These are phyloP conservation scores for Dryadula phaetusa DNA, from an alignment of 2,888 invertebrate species.

Conservation along the genomic window DNA sequence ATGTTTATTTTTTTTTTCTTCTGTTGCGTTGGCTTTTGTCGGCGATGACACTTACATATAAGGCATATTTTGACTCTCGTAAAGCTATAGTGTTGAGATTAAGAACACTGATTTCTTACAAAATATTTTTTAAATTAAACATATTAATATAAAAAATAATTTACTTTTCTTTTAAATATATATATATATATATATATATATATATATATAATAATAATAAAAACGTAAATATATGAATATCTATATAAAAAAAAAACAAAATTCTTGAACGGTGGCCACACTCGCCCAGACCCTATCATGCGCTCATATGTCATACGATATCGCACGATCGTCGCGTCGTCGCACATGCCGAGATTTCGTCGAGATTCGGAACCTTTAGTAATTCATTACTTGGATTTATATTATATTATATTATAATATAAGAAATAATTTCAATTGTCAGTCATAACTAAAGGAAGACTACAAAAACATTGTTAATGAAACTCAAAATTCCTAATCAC, in stretches of 20 bases:
- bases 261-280: slow-evolving; percentile 42
- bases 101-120: no score
- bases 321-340: slow-evolving; percentile 65
- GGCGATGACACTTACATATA: background rate
- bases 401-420: slow-evolving; percentile 17
- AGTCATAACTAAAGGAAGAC: no score
- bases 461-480: no score
- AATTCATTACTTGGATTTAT: slow-evolving; percentile 45
- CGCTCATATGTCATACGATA: slow-evolving; percentile 70
- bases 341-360: slow-evolving; percentile 48
- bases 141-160: no score
- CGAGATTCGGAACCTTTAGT: slow-evolving; percentile 42
- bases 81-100: background rate
- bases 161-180: background rate
- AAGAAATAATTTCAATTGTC: background rate
- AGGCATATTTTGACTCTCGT: background rate
- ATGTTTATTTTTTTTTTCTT: background rate
- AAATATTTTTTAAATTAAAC: no score
- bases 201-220: background rate
- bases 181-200: background rate
- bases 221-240: no score
- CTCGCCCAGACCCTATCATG: slow-evolving; percentile 43
- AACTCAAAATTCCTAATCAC: no score
- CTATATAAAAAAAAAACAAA: no score
- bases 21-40: background rate